A percentile compares a stretch with the other conserved stretches of the same genome.
phyloP scores from a whole-genome alignment of 2,888 invertebrate species.

The Diarsia mendica region DNA sequence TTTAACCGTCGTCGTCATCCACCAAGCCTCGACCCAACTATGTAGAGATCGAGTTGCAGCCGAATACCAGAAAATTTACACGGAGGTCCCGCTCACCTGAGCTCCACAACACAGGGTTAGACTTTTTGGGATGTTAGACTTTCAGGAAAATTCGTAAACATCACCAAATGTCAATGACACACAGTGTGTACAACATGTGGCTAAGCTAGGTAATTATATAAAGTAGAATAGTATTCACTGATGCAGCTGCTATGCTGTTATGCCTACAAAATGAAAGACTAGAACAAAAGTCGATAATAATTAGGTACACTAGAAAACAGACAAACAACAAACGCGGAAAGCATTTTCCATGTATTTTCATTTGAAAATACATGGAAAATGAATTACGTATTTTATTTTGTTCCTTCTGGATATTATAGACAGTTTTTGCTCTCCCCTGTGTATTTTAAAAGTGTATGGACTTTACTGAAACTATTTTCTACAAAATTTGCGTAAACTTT shows the following conservation, averaged over 20 bases:
- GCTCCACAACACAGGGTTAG: neutral
- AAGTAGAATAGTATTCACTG: neutral
- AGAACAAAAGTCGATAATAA: too few species aligned
- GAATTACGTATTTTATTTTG: too few species aligned
- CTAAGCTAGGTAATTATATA: neutral
- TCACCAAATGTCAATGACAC: neutral
- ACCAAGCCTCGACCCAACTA: neutral
- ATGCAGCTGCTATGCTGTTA: neutral
- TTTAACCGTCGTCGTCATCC: neutral
- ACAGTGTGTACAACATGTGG: neutral
- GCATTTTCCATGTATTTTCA: too few species aligned
- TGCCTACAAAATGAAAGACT: neutral
- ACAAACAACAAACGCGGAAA: too few species aligned
- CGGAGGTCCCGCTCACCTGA: neutral
- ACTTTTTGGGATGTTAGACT: too few species aligned
- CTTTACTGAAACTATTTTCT: neutral
- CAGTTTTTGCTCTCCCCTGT: neutral
- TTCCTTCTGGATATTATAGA: neutral
- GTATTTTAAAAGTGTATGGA: neutral
- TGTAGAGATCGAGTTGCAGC: neutral
- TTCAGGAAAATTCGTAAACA: neutral
- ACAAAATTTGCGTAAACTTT: neutral
- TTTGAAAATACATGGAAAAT: too few species aligned
- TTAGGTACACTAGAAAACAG: neutral
- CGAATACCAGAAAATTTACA: neutral